A percentile compares a stretch with the other conserved stretches of the same genome.
Conservation (phyloP, 2,888 invertebrate genomes). For the Scaptomyza polygonia region DNA sequence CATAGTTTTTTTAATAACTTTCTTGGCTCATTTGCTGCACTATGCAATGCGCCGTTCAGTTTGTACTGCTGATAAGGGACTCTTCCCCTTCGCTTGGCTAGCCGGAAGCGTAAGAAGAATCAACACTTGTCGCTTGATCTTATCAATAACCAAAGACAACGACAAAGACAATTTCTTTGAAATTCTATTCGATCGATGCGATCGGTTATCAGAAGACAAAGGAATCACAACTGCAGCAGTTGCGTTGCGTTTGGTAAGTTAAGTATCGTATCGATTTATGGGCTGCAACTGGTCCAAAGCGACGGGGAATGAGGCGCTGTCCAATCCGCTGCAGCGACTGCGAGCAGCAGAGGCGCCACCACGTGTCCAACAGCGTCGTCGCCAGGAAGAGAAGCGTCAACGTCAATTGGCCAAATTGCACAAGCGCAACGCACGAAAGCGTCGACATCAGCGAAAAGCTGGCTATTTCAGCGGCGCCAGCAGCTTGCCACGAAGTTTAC, state of each 20-base stretch:
- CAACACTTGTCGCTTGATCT: slow-evolving; percentile 35
- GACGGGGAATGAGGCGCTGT: slow-evolving; percentile 46
- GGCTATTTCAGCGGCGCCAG: neutral
- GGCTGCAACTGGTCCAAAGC: slow-evolving; percentile 81
- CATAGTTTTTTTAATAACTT: too few relatives aligned
- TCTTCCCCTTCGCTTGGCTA: slow-evolving; percentile 22
- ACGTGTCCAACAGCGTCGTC: slow-evolving; percentile 48
- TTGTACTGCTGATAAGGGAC: slow-evolving; percentile 27
- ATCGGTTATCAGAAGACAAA: slow-evolving; percentile 40
- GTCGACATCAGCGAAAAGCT: slow-evolving; percentile 25
- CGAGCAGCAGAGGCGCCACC: slow-evolving; percentile 58
- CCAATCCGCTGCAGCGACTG: slow-evolving; percentile 79
- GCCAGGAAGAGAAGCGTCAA: slow-evolving; percentile 75
- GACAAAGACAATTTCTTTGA: slow-evolving; percentile 12
- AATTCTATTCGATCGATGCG: slow-evolving; percentile 39
- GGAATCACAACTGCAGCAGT: slow-evolving; percentile 12
- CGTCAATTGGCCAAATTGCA: slow-evolving; percentile 76
- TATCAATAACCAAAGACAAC: slow-evolving; percentile 26
- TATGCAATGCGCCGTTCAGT: neutral
- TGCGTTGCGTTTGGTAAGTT: neutral
- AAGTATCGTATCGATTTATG: slow-evolving; percentile 56
- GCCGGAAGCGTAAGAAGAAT: slow-evolving; percentile 53
- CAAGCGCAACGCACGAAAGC: slow-evolving; percentile 74
- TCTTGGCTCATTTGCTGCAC: neutral
- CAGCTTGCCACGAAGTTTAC: slow-evolving; percentile 19